These are phyloP conservation scores for Synanthedon tipuliformis DNA, from an alignment of 2,888 invertebrate species.

Conservation along the genomic window DNA sequence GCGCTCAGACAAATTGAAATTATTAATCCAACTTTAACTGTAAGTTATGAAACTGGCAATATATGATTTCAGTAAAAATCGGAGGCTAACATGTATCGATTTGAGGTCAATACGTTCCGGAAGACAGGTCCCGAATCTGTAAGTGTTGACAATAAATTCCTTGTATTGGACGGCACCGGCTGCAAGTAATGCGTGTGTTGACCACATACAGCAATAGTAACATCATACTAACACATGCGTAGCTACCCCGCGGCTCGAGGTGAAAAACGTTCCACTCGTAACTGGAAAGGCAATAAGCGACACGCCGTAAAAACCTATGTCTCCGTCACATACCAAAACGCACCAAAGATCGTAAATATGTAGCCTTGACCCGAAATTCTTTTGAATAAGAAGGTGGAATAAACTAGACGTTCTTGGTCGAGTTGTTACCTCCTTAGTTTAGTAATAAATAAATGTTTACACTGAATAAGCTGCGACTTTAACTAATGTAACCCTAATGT, in stretches of 20 bases:
- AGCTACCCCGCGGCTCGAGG: constrained; percentile 7
- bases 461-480: no score
- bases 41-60: no score
- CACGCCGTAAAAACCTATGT: constrained; percentile 30
- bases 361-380: no score
- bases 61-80: no score
- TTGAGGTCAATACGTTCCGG: constrained; percentile 29
- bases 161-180: constrained; percentile 43
- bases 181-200: constrained; percentile 48
- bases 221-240: constrained; percentile 23
- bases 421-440: no score
- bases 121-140: constrained; percentile 42
- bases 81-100: not conserved
- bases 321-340: not conserved
- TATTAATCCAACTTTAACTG: no score
- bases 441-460: no score
- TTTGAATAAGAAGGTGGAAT: no score
- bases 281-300: constrained; percentile 38
- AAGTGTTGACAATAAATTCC: constrained; percentile 54
- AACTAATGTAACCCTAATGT: no score
- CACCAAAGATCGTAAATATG: no score
- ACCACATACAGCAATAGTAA: constrained; percentile 39
- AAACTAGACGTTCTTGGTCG: no score
- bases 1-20: no score
- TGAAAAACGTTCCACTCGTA: constrained; percentile 15